Base-by-base conservation (phyloP, 2,113 vertebrate species). In the Corydoras sp. region DNA sequence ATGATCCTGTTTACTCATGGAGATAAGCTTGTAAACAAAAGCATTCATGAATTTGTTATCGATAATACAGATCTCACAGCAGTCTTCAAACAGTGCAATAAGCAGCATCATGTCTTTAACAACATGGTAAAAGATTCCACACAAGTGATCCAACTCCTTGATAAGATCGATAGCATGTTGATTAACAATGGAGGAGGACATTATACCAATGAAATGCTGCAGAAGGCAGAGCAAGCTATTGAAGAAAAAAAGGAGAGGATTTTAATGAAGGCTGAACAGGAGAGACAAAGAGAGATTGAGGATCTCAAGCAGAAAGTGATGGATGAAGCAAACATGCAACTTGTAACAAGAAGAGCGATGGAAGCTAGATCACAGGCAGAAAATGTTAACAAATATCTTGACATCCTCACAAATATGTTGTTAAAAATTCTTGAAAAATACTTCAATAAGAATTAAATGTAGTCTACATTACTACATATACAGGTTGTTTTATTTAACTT, bases 1-100 rank as follows among this genome's bases (percentile, higher is more conserved):
- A 72, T 79, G 31, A 31, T 77, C 18, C 53, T 79, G 8, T 79
- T 81, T 62, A 81, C 77, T 5, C 18, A 72, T 14, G 80, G 77
- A 43, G 69, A 81, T 11, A 15, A 32, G 13, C 69, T 75, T 55
- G 50, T 24, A 24, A n/a, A 54, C 0, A 76, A 8, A 29, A 72
- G 48, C 32, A 69, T 81, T 30, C 48, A 78, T 35, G 65, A 63
- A 3, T 79, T 69, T 65, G 5, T 74, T 10, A 30, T 30, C 11
- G 0, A 15, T 3, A 72, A 50, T 29, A 2, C 18, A 54, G 43
- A 66, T 3, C 29, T 77, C 1, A 29, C 10, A 8, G 5, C 13
- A 10, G 24, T 81, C 7, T 51, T 75, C 5, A 30, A 14, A 8
- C 29, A 68, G 7, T 74, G 64, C 53, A 13, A 51, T 1, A 48